Base-by-base conservation (phyloP, 2,113 vertebrate species). In the Beaufortia kweichowensis region DNA sequence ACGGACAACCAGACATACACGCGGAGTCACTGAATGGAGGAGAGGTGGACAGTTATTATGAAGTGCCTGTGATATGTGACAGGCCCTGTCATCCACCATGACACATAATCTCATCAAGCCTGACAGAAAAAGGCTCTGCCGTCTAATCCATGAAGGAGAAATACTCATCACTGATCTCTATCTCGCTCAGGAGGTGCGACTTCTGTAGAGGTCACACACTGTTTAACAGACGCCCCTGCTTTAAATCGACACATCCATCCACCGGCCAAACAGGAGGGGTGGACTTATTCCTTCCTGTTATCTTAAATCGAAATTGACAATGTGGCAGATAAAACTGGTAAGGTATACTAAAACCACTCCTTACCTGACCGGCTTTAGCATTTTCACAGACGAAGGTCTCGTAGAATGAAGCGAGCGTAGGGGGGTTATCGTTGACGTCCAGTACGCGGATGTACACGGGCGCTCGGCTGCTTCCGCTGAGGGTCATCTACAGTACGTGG, bases 381-480 rank as follows among this genome's bases (percentile, higher is more conserved):
- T 93, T 96, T 90, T 98, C 96, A 82, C 96, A 98, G 85, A 98
- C 96, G 35, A 93, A 96, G 14, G 95, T 96, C 86, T 97, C 95
- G 0, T 98, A 98, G 79, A 92, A 87, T 60, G 93, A 87, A 64
- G 94, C 92, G 71, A 98, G 95, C 60, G 91, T 91, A 3, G 96
- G 96, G 39, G 95, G 93, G 0, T 98, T 98, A 92, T 98, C 96
- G 75, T 98, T 98, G 86, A 98, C 91, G 81, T 97, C 96, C 80
- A 98, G 89, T 81, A 98, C 84, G 76, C 91, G 94, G 88, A 98
- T 94, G 84, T 93, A 94, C 19, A 98, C 92, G 1, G 91, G 92
- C 33, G 95, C 92, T 12, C 91, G 91, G 81, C 94, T 96, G 84
- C 88, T 95, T n/a, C 90, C 95, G 94, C 79, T 90, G 94, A 60